A percentile compares a stretch with the other conserved stretches of the same genome.
Evolutionary conservation across 1,140 invertebrate genomes (phyloP).

Genomic region (Pseudomyrmex cubaensis): DNA sequence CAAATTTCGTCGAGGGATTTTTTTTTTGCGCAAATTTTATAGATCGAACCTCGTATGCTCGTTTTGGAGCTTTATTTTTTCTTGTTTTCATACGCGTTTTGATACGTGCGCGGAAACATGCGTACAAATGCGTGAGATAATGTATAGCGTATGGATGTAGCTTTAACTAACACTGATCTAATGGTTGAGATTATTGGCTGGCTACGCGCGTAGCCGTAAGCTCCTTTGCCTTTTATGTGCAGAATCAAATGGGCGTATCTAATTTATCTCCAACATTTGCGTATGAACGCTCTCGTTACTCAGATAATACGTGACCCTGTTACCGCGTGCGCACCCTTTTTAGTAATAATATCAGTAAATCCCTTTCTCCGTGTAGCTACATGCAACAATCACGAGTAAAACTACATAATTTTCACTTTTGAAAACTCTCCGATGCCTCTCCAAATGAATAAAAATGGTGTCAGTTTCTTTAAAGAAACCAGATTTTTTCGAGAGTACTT

Average conservation of each 20-base stretch:
- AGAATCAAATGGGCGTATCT: conserved; percentile 37
- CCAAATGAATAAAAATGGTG: too few relatives aligned
- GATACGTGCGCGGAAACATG: too few relatives aligned
- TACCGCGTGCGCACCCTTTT: neutral
- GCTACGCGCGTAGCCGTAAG: conserved; percentile 3
- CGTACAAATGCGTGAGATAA: too few relatives aligned
- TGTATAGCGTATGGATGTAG: neutral
- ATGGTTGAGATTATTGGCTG: neutral
- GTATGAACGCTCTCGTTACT: conserved; percentile 39
- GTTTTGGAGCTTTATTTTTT: too few relatives aligned
- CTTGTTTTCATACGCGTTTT: too few relatives aligned
- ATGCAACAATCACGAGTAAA: too few relatives aligned
- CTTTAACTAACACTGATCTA: conserved; percentile 48
- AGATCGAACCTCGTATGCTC: too few relatives aligned
- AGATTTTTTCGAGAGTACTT: too few relatives aligned
- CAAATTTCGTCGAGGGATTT: neutral
- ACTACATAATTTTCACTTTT: neutral
- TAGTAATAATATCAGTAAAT: neutral
- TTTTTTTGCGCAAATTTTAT: neutral
- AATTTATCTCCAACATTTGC: conserved; percentile 43
- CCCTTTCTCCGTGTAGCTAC: too few relatives aligned
- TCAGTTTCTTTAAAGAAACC: too few relatives aligned
- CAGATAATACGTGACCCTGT: neutral
- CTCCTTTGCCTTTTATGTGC: conserved; percentile 33
- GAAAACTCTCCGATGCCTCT: neutral